Conservation (phyloP, 2,888 invertebrate genomes). For the Apoderus coryli region DNA sequence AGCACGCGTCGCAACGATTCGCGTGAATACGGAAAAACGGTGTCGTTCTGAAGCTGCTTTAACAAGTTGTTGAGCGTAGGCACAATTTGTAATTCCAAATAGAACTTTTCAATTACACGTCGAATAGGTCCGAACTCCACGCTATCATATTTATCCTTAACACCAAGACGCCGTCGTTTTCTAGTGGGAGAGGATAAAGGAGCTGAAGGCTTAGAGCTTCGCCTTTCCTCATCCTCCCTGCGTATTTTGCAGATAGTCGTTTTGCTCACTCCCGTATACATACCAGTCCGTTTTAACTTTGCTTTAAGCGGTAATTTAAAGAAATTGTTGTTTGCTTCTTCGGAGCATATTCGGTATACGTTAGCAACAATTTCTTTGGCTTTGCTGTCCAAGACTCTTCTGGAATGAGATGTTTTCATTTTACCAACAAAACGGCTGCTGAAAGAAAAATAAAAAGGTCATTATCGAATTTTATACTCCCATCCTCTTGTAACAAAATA, state of each 20-base stretch:
- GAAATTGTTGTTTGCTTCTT: slow-evolving; percentile 7
- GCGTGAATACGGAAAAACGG: slow-evolving; percentile 7
- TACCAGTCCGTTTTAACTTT: slow-evolving; percentile 4
- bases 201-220: slow-evolving; percentile 1
- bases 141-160: slow-evolving; percentile 7
- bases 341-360: slow-evolving; percentile 7
- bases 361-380: slow-evolving; percentile 7
- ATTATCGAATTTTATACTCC: no score
- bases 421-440: no score
- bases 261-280: slow-evolving; percentile 7
- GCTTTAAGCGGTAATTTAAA: slow-evolving; percentile 8
- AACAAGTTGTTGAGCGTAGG: slow-evolving; percentile 7
- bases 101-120: slow-evolving; percentile 8
- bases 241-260: slow-evolving; percentile 3
- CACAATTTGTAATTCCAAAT: slow-evolving; percentile 8
- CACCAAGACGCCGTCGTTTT: slow-evolving; percentile 7
- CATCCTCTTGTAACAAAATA: no score
- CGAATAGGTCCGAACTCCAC: slow-evolving; percentile 9
- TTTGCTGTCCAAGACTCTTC: slow-evolving; percentile 3
- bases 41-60: background rate
- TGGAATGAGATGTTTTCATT: no score
- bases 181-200: slow-evolving; percentile 5
- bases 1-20: slow-evolving; percentile 7
- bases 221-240: slow-evolving; percentile 6
- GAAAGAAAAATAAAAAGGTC: no score